These are phyloP conservation scores for Brachypalpus laphriformis DNA, from an alignment of 2,888 invertebrate species.

Conservation along the genomic window DNA sequence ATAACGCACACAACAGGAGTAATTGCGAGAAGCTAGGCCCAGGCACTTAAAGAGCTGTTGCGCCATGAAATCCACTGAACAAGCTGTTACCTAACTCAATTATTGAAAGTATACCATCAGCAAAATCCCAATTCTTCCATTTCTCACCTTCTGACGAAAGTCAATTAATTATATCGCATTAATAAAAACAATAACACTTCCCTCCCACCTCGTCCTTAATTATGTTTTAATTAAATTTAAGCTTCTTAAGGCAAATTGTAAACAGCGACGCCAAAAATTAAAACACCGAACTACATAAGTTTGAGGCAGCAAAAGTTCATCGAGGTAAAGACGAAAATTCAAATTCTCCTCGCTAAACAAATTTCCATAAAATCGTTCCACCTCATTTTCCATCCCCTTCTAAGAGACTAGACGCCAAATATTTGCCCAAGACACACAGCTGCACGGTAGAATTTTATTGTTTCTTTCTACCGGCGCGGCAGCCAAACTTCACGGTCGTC, in stretches of 20 bases:
- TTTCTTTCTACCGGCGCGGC: constrained; percentile 30
- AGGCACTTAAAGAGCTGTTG: too few species aligned
- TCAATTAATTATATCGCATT: constrained; percentile 52
- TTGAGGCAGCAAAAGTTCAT: constrained; percentile 44
- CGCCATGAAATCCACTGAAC: too few species aligned
- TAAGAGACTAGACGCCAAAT: constrained; percentile 66
- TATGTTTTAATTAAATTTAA: constrained; percentile 71
- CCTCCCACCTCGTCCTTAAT: neutral
- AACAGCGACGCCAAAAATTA: constrained; percentile 71
- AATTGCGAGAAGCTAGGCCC: too few species aligned
- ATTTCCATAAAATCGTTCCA: constrained; percentile 71
- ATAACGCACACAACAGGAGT: too few species aligned
- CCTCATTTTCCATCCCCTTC: constrained; percentile 44
- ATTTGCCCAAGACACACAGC: constrained; percentile 63
- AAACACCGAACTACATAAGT: constrained; percentile 62
- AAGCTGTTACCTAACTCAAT: too few species aligned
- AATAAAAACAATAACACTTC: constrained; percentile 27
- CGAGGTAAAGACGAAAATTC: constrained; percentile 24
- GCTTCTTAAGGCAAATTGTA: constrained; percentile 67
- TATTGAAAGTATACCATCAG: too few species aligned
- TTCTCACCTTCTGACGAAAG: constrained; percentile 6
- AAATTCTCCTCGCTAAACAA: constrained; percentile 40
- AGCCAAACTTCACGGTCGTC: constrained; percentile 71
- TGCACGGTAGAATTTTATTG: constrained; percentile 60
- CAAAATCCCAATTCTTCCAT: too few species aligned